These are phyloP conservation scores for Rhinichthys osculus DNA, from an alignment of 2,797 vertebrate species.

Conservation along the genomic window DNA sequence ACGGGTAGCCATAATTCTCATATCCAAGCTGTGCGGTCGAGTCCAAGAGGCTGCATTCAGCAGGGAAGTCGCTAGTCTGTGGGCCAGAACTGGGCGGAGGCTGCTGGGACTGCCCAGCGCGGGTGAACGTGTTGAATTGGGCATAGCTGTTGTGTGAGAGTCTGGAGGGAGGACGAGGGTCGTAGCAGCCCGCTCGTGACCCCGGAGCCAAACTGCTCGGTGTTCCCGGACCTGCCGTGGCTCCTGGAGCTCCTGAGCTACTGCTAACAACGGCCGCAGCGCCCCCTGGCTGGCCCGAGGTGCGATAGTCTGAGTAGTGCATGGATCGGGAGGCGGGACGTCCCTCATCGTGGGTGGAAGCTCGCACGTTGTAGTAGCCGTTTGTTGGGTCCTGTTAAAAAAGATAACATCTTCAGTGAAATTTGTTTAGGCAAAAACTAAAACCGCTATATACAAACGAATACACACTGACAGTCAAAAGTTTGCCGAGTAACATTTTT, in stretches of 20 bases:
- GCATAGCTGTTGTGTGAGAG: conserved; percentile 95
- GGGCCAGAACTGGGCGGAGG: conserved; percentile 72
- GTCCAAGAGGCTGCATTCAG: conserved; percentile 83
- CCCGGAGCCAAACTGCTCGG: conserved; percentile 86
- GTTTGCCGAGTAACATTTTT: too few relatives aligned
- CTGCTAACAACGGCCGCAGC: conserved; percentile 75
- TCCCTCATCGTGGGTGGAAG: conserved; percentile 88
- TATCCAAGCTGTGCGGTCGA: conserved; percentile 89
- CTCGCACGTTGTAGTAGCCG: conserved; percentile 95
- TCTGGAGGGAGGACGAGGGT: conserved; percentile 89
- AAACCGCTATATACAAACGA: background rate
- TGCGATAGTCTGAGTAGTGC: conserved; percentile 91
- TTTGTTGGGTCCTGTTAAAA: conserved; percentile 90
- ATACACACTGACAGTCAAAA: too few relatives aligned
- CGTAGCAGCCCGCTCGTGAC: conserved; percentile 84
- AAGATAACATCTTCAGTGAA: conserved; percentile 2
- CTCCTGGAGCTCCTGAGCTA: conserved; percentile 75
- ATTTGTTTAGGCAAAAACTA: background rate
- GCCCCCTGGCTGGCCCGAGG: conserved; percentile 76
- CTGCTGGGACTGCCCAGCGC: conserved; percentile 78
- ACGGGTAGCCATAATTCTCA: conserved; percentile 87
- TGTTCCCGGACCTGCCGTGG: conserved; percentile 76
- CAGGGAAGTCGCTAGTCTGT: conserved; percentile 74
- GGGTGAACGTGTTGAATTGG: conserved; percentile 91
- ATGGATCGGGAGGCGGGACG: conserved; percentile 88